These are phyloP conservation scores for Trissonchulus latispiculum DNA, from an alignment of 2,888 invertebrate species.

Conservation along the genomic window DNA sequence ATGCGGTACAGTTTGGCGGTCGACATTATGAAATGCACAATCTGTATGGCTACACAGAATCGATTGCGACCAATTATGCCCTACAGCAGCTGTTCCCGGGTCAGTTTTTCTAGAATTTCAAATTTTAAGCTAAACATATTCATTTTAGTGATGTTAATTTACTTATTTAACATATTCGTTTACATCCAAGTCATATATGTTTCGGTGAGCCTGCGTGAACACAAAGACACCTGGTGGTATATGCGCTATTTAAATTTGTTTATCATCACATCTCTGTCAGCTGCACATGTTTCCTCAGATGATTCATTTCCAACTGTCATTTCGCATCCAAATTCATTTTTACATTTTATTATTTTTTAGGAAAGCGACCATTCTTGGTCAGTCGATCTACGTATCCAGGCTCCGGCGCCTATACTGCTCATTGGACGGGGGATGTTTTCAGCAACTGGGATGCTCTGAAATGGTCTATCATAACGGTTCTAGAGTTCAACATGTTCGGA, in stretches of 20 bases:
- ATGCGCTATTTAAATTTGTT: too few species aligned
- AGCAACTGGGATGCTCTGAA: constrained; percentile 56
- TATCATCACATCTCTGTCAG: too few species aligned
- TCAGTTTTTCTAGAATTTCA: too few species aligned
- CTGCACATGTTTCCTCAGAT: too few species aligned
- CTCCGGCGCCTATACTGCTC: constrained; percentile 58
- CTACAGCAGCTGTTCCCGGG: background rate
- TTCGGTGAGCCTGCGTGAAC: too few species aligned
- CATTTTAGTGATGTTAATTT: too few species aligned
- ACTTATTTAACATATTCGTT: too few species aligned
- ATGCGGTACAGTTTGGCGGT: constrained; percentile 59
- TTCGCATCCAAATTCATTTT: background rate
- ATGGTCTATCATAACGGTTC: constrained; percentile 56
- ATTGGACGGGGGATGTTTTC: constrained; percentile 49
- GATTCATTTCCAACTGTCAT: background rate
- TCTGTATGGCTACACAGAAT: constrained; percentile 53
- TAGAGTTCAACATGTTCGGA: constrained; percentile 50
- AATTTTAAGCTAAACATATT: too few species aligned
- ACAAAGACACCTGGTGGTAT: too few species aligned
- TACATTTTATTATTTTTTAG: background rate
- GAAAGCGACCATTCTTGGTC: constrained; percentile 51
- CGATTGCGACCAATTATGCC: constrained; percentile 36
- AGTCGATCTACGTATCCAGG: constrained; percentile 68
- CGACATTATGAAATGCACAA: constrained; percentile 45
- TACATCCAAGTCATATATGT: too few species aligned